A percentile compares a stretch with the other conserved stretches of the same genome.
These are phyloP conservation scores for Drosophila neocordata DNA, from an alignment of 1,140 invertebrate species.

Conservation along the genomic window DNA sequence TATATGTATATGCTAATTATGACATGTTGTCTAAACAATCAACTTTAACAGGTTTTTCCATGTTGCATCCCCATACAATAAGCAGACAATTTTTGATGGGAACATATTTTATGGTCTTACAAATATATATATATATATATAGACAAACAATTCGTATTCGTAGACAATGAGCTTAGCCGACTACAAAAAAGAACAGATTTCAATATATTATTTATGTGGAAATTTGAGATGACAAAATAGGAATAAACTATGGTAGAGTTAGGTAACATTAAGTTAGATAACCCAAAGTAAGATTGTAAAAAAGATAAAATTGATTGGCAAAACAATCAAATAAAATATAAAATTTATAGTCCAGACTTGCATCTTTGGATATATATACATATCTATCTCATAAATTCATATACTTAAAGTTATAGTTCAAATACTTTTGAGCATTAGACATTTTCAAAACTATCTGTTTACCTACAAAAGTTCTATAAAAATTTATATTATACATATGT, in stretches of 20 bases:
- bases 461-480: too few relatives aligned
- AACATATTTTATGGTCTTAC: slow-evolving; percentile 18
- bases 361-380: too few relatives aligned
- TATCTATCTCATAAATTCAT: too few relatives aligned
- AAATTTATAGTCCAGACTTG: too few relatives aligned
- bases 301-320: too few relatives aligned
- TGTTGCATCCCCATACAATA: slow-evolving; percentile 9
- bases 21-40: slow-evolving; percentile 19
- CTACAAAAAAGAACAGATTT: slow-evolving; percentile 12
- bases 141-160: not conserved
- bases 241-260: not conserved
- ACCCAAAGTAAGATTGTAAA: not conserved
- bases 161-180: not conserved
- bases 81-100: slow-evolving; percentile 2
- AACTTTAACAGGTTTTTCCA: not conserved
- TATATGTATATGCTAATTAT: slow-evolving; percentile 10
- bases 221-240: not conserved
- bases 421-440: too few relatives aligned
- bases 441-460: too few relatives aligned
- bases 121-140: not conserved
- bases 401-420: too few relatives aligned
- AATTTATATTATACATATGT: too few relatives aligned
- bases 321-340: too few relatives aligned
- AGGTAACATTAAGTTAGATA: not conserved
- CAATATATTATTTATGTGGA: slow-evolving; percentile 17